Evolutionary conservation across 1,140 invertebrate genomes (phyloP).

Genomic region (Megathymus violae): DNA sequence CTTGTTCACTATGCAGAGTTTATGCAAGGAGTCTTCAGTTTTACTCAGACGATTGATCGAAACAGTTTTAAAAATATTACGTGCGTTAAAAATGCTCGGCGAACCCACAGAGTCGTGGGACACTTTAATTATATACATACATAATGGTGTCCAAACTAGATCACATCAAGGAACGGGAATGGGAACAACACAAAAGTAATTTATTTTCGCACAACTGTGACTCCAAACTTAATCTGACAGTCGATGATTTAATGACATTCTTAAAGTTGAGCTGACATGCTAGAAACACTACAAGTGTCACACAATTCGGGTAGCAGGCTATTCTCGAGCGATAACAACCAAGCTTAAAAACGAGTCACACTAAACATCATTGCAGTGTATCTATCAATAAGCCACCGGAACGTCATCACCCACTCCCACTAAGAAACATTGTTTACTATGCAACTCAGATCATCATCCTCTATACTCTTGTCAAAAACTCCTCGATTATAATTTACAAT

Average conservation of each 20-base stretch:
- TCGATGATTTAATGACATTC: not conserved
- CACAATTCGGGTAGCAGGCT: not conserved
- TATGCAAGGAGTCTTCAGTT: not conserved
- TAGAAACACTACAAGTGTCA: slow-evolving; percentile 5
- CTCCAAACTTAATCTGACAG: not conserved
- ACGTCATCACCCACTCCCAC: not conserved
- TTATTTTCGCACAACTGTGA: not conserved
- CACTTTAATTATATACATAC: not conserved
- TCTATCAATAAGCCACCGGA: not conserved
- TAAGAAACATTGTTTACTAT: not conserved
- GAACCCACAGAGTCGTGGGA: slow-evolving; percentile 3
- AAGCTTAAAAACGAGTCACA: not conserved
- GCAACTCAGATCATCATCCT: slow-evolving; percentile 7
- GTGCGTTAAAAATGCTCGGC: slow-evolving; percentile 5
- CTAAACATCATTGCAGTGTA: not conserved
- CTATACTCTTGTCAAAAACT: slow-evolving; percentile 2
- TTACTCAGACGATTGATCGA: not conserved
- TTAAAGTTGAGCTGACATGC: slow-evolving; percentile 1
- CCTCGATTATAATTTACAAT: not conserved
- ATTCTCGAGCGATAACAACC: not conserved
- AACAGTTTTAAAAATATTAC: slow-evolving; percentile 1
- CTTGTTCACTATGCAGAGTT: not conserved
- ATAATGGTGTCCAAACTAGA: not conserved
- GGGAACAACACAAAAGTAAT: slow-evolving; percentile 1
- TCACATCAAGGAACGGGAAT: not conserved